phyloP scores from a whole-genome alignment of 2,797 vertebrate genomes.

The Avahi laniger region DNA sequence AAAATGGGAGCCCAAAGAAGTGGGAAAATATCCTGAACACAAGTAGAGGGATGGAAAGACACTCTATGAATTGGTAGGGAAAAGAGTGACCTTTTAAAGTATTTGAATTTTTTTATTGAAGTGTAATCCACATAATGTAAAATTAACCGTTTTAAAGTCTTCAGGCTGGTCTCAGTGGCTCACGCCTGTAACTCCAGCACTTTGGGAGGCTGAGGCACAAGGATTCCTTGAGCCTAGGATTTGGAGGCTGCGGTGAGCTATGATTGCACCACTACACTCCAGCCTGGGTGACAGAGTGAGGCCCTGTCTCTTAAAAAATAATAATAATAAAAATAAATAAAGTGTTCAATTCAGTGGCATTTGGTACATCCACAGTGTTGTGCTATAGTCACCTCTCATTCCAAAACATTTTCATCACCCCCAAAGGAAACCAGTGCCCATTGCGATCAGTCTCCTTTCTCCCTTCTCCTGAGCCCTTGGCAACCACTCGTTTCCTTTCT shows the following conservation, averaged over 20 bases:
- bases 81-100: background rate
- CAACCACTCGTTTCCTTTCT: background rate
- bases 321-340: background rate
- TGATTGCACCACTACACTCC: too few species aligned
- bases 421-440: background rate
- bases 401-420: background rate
- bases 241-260: too few species aligned
- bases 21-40: background rate
- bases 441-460: background rate
- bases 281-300: too few species aligned
- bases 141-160: background rate
- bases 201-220: too few species aligned
- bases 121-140: background rate
- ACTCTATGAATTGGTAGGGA: background rate
- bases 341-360: background rate
- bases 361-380: background rate
- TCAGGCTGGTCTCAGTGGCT: too few species aligned
- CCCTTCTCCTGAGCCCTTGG: fast-evolving
- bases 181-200: too few species aligned
- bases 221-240: too few species aligned
- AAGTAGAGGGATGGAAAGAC: background rate
- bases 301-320: too few species aligned
- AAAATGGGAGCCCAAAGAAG: background rate
- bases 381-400: background rate
- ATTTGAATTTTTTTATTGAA: background rate